Evolutionary conservation across 2,113 vertebrate genomes (phyloP).

Genomic region (Nerophis ophidion): DNA sequence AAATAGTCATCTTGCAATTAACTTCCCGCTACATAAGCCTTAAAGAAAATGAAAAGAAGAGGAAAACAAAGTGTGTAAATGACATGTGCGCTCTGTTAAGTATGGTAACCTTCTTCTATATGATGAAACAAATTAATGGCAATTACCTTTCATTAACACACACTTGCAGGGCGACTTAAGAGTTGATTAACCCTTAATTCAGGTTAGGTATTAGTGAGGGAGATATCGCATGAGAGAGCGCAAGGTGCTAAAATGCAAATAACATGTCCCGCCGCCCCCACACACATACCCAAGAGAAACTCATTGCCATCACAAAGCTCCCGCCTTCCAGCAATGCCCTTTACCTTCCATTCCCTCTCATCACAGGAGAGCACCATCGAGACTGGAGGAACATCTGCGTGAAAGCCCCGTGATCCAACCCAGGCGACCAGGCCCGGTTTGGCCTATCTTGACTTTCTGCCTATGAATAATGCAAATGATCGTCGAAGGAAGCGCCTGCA

Average conservation of each 20-base stretch:
- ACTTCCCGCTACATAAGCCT: not conserved
- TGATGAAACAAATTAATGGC: not conserved
- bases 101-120: not conserved
- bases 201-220: not conserved
- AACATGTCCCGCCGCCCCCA: slow-evolving; percentile 9
- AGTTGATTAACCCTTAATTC: too few species aligned
- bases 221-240: not conserved
- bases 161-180: not conserved
- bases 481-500: slow-evolving; percentile 18
- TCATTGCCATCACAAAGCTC: slow-evolving; percentile 13
- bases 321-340: slow-evolving; percentile 36
- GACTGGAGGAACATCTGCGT: slow-evolving; percentile 36
- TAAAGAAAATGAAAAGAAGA: not conserved
- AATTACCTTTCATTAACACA: not conserved
- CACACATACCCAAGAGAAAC: slow-evolving; percentile 35
- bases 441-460: slow-evolving; percentile 24
- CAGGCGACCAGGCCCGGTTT: slow-evolving; percentile 21
- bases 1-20: not conserved
- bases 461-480: slow-evolving; percentile 40
- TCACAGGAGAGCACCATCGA: slow-evolving; percentile 37
- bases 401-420: slow-evolving; percentile 34
- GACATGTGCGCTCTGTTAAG: not conserved
- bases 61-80: not conserved
- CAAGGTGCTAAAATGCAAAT: slow-evolving; percentile 19
- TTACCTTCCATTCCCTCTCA: slow-evolving; percentile 43